Evolutionary conservation across 2,113 vertebrate species (phyloP).

Genomic region (Coryphaenoides rupestris): DNA sequence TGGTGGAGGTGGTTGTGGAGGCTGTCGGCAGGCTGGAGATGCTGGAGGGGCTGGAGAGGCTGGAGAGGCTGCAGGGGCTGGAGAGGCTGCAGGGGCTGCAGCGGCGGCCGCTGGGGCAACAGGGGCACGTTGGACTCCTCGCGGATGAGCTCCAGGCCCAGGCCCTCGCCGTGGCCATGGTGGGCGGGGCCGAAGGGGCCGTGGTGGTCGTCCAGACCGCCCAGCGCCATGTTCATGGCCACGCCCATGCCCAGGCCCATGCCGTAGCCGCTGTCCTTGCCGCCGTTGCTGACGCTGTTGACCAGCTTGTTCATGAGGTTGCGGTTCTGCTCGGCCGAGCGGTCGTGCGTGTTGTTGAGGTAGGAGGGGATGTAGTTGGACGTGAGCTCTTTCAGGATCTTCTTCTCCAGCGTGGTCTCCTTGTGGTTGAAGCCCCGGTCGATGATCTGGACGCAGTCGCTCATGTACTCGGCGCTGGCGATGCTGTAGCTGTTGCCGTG

Average conservation of each 20-base stretch:
- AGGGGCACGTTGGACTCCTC: conserved; percentile 89
- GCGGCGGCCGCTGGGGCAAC: conserved; percentile 82
- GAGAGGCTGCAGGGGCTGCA: conserved; percentile 73
- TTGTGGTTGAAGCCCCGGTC: conserved; percentile 93
- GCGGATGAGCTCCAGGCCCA: conserved; percentile 89
- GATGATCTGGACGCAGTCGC: conserved; percentile 98
- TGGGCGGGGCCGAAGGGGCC: conserved; percentile 59
- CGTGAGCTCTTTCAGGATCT: conserved; percentile 98
- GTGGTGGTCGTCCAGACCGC: conserved; percentile 62
- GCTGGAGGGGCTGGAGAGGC: conserved; percentile 74
- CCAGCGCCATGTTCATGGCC: conserved; percentile 57
- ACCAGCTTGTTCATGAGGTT: conserved; percentile 97
- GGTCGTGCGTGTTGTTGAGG: conserved; percentile 91
- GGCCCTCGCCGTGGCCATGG: conserved; percentile 70
- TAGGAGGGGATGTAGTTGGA: conserved; percentile 97
- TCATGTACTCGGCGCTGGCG: conserved; percentile 93
- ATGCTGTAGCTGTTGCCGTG: conserved; percentile 98
- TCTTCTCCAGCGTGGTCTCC: conserved; percentile 96
- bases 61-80: conserved; percentile 74
- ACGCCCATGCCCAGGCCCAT: conserved; percentile 79
- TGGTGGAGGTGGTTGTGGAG: conserved; percentile 70
- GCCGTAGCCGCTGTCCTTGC: conserved; percentile 79
- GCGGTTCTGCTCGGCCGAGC: conserved; percentile 85
- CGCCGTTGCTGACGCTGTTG: conserved; percentile 84
- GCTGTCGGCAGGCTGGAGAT: conserved; percentile 71